phyloP scores from a whole-genome alignment of 2,888 invertebrate genomes.

The Drosophila robusta region DNA sequence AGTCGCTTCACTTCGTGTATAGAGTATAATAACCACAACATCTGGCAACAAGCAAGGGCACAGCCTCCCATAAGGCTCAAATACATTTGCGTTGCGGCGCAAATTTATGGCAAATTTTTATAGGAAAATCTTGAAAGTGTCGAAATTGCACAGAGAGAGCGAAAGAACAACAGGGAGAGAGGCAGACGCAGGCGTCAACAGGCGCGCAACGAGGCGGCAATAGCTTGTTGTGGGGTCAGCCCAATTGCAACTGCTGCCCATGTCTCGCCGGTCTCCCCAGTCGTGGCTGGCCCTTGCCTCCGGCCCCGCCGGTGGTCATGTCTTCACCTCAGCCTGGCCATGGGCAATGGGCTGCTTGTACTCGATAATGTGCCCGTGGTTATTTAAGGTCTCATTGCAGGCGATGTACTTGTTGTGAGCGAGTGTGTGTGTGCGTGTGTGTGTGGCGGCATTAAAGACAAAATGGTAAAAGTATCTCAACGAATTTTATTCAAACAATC shows the following conservation, averaged over 20 bases:
- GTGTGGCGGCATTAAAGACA: slow-evolving; percentile 18
- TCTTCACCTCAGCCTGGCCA: slow-evolving; percentile 19
- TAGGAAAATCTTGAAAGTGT: slow-evolving; percentile 79
- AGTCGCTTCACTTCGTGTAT: no score
- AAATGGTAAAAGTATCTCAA: slow-evolving; percentile 15
- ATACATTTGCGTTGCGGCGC: slow-evolving; percentile 64
- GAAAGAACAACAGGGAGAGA: background rate
- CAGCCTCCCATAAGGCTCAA: slow-evolving; percentile 53
- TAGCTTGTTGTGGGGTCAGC: slow-evolving; percentile 57
- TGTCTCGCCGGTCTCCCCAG: slow-evolving; percentile 33
- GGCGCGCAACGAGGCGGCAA: slow-evolving; percentile 60
- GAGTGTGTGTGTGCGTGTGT: slow-evolving; percentile 22
- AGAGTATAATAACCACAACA: slow-evolving; percentile 16
- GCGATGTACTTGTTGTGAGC: slow-evolving; percentile 41
- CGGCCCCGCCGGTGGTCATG: slow-evolving; percentile 1
- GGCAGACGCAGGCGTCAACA: slow-evolving; percentile 50
- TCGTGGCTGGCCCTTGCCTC: slow-evolving; percentile 52
- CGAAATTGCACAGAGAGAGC: slow-evolving; percentile 57
- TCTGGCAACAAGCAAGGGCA: slow-evolving; percentile 62
- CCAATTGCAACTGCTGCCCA: slow-evolving; percentile 49
- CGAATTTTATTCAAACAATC: slow-evolving; percentile 4
- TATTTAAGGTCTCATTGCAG: slow-evolving; percentile 69
- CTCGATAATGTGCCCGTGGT: slow-evolving; percentile 70
- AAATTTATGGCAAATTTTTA: slow-evolving; percentile 80
- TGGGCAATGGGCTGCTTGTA: slow-evolving; percentile 49